Conservation (phyloP, 1,140 invertebrate species). For the Ips nitidus region DNA sequence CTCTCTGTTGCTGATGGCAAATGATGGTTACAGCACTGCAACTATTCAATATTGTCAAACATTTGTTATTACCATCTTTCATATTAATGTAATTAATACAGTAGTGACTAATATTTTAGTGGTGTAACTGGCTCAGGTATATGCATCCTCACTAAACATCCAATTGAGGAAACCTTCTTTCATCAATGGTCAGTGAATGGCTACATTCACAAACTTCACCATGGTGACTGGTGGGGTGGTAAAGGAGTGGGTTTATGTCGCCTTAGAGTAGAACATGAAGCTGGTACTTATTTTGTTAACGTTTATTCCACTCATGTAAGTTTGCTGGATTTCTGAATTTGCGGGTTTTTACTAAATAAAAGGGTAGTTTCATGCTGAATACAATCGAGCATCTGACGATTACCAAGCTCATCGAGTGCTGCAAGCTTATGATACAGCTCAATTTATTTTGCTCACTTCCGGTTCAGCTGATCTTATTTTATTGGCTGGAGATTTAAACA, state of each 20-base stretch:
- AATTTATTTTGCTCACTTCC: slow-evolving; percentile 87
- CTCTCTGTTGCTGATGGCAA: too few species aligned
- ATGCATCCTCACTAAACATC: slow-evolving; percentile 85
- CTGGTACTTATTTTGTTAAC: slow-evolving; percentile 69
- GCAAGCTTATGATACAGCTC: slow-evolving; percentile 92
- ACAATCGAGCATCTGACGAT: slow-evolving; percentile 80
- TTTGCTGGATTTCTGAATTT: slow-evolving; percentile 34
- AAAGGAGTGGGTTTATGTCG: slow-evolving; percentile 92
- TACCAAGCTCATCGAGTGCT: slow-evolving; percentile 87
- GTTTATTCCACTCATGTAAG: slow-evolving; percentile 92
- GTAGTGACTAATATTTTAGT: slow-evolving; percentile 55
- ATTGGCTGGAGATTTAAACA: slow-evolving; percentile 91
- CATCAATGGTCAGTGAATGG: slow-evolving; percentile 95
- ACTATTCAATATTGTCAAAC: too few species aligned
- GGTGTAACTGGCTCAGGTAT: slow-evolving; percentile 90
- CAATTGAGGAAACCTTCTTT: slow-evolving; percentile 87
- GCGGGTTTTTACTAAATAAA: background rate
- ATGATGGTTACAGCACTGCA: too few species aligned
- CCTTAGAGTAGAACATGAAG: slow-evolving; percentile 59
- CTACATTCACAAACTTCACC: slow-evolving; percentile 93
- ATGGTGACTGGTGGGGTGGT: slow-evolving; percentile 98
- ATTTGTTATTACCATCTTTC: too few species aligned
- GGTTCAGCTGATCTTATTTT: slow-evolving; percentile 77
- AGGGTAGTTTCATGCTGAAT: slow-evolving; percentile 92
- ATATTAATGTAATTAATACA: too few species aligned